A percentile compares a stretch with the other conserved stretches of the same genome.
phyloP scores from a whole-genome alignment of 1,140 invertebrate genomes.

The Melipona quadrifasciata region DNA sequence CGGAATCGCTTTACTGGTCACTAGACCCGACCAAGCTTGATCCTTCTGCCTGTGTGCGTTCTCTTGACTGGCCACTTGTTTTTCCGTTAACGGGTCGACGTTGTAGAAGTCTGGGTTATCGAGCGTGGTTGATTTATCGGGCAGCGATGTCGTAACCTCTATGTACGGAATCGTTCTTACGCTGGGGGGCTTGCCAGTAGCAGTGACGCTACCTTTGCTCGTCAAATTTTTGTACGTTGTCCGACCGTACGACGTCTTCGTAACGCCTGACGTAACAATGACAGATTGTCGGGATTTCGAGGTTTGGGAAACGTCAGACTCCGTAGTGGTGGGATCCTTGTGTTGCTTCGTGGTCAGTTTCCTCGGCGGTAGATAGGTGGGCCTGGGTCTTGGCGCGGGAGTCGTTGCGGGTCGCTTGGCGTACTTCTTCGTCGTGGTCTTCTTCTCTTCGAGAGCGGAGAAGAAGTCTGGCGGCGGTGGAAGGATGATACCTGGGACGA shows the following conservation, averaged over 20 bases:
- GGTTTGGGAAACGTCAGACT: conserved; percentile 52
- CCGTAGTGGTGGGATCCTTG: conserved; percentile 75
- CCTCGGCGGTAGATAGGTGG: conserved; percentile 68
- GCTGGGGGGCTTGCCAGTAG: conserved; percentile 58
- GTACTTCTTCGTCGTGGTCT: conserved; percentile 69
- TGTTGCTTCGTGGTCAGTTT: conserved; percentile 78
- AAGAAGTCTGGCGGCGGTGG: conserved; percentile 94
- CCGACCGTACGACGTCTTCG: conserved; percentile 66
- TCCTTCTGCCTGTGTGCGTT: conserved; percentile 50
- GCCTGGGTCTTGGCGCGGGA: conserved; percentile 69
- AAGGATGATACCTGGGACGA: conserved; percentile 93
- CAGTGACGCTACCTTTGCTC: conserved; percentile 55
- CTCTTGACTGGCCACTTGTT: conserved; percentile 53
- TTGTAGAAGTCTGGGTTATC: conserved; percentile 63
- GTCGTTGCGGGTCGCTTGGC: conserved; percentile 77
- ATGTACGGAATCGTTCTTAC: conserved; percentile 38
- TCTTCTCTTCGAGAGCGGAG: conserved; percentile 83
- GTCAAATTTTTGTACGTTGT: conserved; percentile 68
- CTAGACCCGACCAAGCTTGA: conserved; percentile 63
- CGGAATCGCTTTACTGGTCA: conserved; percentile 83
- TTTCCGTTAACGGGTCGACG: conserved; percentile 57
- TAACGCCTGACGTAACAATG: conserved; percentile 54
- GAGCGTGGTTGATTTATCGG: conserved; percentile 63
- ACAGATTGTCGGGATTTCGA: conserved; percentile 50
- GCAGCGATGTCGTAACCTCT: conserved; percentile 64